These are phyloP conservation scores for Batillaria attramentaria DNA, from an alignment of 1,140 invertebrate genomes.

Conservation along the genomic window DNA sequence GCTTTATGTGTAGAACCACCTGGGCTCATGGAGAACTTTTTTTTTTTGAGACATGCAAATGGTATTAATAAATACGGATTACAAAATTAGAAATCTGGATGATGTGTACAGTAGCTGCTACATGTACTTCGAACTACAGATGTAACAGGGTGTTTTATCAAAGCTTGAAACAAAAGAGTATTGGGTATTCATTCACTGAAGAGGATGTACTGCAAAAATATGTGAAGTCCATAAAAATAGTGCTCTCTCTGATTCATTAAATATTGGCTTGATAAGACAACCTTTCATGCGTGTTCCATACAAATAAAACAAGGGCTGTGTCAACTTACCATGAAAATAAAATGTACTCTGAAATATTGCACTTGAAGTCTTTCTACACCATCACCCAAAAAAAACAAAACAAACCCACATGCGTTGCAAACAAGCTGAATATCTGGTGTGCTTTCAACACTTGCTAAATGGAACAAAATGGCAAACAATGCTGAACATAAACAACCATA, in stretches of 20 bases:
- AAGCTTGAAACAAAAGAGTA: background rate
- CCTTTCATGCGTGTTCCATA: background rate
- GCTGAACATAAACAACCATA: constrained; percentile 1
- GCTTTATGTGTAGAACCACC: background rate
- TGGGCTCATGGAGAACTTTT: background rate
- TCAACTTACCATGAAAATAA: background rate
- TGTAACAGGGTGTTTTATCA: background rate
- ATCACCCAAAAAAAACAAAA: constrained; percentile 12
- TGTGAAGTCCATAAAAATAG: background rate
- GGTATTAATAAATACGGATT: background rate
- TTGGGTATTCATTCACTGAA: background rate
- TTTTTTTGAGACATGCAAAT: background rate
- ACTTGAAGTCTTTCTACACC: constrained; percentile 20
- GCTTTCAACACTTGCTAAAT: background rate
- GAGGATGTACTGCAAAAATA: background rate
- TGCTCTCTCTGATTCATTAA: background rate
- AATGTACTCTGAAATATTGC: constrained; percentile 2
- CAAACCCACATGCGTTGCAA: background rate
- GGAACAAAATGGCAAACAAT: constrained; percentile 14
- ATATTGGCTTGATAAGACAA: background rate
- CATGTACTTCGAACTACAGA: background rate
- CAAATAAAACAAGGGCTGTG: background rate
- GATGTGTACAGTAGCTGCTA: background rate
- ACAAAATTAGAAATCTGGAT: background rate
- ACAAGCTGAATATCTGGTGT: background rate